Percentiles rank a stretch among this genome's conserved stretches.
Conservation (phyloP, 2,113 vertebrate genomes). For the Nematolebias whitei region DNA sequence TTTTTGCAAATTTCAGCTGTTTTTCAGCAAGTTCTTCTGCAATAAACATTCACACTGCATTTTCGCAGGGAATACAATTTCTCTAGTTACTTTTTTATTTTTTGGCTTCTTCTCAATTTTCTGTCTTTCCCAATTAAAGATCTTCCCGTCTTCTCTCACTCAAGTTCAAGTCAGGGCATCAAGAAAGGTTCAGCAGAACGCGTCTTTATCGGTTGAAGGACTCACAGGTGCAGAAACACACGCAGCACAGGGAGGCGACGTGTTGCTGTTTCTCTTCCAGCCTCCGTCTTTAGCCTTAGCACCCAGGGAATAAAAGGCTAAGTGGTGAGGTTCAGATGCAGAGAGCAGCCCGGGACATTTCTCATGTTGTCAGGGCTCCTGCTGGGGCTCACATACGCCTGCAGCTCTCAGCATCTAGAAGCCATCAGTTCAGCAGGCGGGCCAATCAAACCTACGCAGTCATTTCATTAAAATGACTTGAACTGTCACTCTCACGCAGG, state of each 20-base stretch:
- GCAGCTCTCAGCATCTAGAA: constrained; percentile 59
- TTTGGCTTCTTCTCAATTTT: constrained; percentile 6
- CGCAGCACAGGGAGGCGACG: constrained; percentile 12
- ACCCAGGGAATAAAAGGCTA: constrained; percentile 46
- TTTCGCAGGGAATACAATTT: no score
- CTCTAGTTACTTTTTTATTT: background rate
- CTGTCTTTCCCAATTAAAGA: constrained; percentile 10
- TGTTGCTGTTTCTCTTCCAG: constrained; percentile 29
- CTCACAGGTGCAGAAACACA: constrained; percentile 21
- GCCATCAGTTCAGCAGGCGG: constrained; percentile 69
- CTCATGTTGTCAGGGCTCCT: constrained; percentile 73
- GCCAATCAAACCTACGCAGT: constrained; percentile 76
- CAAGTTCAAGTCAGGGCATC: constrained; percentile 57
- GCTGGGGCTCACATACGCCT: constrained; percentile 72
- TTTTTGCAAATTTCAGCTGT: no score
- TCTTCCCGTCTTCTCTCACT: constrained; percentile 24
- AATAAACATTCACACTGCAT: no score
- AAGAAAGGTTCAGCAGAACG: constrained; percentile 50
- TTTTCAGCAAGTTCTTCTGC: no score
- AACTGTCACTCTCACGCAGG: constrained; percentile 67
- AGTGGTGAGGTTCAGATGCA: constrained; percentile 51
- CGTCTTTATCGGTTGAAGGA: constrained; percentile 27
- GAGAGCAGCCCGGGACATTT: constrained; percentile 59
- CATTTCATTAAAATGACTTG: constrained; percentile 69
- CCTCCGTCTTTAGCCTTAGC: constrained; percentile 55